These are phyloP conservation scores for Synanthedon formicaeformis DNA, from an alignment of 2,888 invertebrate species.

Conservation along the genomic window DNA sequence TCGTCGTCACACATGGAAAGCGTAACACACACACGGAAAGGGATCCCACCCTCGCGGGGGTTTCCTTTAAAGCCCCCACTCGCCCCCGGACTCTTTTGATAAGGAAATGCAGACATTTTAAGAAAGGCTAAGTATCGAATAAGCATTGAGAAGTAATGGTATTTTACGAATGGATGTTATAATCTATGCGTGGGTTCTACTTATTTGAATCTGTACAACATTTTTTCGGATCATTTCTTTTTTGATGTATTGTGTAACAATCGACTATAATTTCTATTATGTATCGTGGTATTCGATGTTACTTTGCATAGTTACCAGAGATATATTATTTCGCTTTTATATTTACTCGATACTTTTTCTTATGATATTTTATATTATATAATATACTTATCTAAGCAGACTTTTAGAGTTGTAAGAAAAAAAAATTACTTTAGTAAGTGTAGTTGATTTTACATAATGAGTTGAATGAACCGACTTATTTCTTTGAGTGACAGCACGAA, in stretches of 20 bases:
- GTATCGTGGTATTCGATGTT: too few species aligned
- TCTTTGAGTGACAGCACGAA: too few species aligned
- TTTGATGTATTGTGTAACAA: neutral
- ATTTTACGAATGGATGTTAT: conserved; percentile 43
- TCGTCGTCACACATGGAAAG: conserved; percentile 51
- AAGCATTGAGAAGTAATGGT: conserved; percentile 44
- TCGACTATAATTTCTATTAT: too few species aligned
- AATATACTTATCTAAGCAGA: too few species aligned
- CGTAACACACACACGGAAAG: conserved; percentile 31
- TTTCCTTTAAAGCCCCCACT: conserved; percentile 44
- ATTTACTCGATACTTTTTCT: too few species aligned
- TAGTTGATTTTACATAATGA: too few species aligned
- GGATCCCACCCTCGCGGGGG: conserved; percentile 19
- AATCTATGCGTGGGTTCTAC: conserved; percentile 20
- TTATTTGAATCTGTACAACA: neutral
- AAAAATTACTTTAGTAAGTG: too few species aligned
- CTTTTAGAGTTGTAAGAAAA: too few species aligned
- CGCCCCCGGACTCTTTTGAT: conserved; percentile 59
- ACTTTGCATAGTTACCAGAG: too few species aligned
- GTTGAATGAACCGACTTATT: too few species aligned
- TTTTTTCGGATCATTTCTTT: conserved; percentile 4
- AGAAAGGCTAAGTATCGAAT: conserved; percentile 66
- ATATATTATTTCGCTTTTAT: too few species aligned
- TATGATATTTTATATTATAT: too few species aligned
- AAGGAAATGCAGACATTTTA: conserved; percentile 71